phyloP scores from a whole-genome alignment of 2,113 vertebrate species.

The Myotis lucifugus region DNA sequence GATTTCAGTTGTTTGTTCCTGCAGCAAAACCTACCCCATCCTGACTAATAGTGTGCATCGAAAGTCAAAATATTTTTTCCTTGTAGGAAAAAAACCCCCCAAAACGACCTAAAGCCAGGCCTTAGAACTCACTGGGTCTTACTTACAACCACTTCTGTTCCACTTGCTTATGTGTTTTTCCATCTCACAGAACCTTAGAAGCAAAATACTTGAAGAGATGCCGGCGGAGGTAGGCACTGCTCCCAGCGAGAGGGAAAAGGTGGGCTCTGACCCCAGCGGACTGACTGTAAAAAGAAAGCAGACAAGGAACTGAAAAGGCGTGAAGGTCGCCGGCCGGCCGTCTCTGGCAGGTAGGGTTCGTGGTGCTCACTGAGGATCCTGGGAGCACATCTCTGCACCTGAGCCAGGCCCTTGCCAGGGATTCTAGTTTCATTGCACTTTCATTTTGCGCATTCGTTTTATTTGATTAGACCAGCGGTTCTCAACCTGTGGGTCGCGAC shows the following conservation, averaged over 20 bases:
- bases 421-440: not conserved
- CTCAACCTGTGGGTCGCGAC: too few species aligned
- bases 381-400: not conserved
- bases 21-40: slow-evolving; percentile 33
- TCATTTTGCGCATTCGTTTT: slow-evolving; percentile 3
- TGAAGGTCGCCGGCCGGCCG: not conserved
- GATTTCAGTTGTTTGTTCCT: not conserved
- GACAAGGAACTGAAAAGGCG: not conserved
- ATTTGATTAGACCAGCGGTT: not conserved
- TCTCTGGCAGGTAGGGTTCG: not conserved
- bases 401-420: not conserved
- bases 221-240: not conserved
- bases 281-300: not conserved
- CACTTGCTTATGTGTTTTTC: not conserved
- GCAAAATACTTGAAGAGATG: not conserved
- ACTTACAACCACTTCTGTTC: not conserved
- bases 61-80: not conserved
- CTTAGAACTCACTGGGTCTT: not conserved
- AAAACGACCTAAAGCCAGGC: not conserved
- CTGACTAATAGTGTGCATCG: not conserved
- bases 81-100: rapidly evolving
- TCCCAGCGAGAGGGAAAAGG: not conserved
- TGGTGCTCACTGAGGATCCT: not conserved
- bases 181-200: not conserved
- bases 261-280: not conserved